These are phyloP conservation scores for Scopus umbretta DNA, from an alignment of 2,113 vertebrate species.

Conservation along the genomic window DNA sequence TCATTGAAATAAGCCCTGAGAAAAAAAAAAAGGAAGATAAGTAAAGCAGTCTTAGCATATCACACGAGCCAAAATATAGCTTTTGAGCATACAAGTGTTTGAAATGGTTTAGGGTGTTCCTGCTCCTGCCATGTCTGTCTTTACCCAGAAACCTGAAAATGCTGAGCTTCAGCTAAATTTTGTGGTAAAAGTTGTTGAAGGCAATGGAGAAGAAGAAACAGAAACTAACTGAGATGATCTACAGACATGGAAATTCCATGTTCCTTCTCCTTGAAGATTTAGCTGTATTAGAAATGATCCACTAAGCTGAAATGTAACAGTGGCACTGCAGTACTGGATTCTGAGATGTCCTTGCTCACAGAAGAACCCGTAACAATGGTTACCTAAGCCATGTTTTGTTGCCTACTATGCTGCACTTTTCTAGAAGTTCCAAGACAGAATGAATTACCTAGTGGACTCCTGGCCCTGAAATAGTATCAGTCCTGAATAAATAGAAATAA, in stretches of 20 bases:
- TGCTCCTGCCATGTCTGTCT: not conserved
- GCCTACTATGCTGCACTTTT: not conserved
- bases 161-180: not conserved
- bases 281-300: not conserved
- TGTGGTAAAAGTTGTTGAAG: not conserved
- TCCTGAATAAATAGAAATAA: not conserved
- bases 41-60: not conserved
- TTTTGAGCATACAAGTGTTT: not conserved
- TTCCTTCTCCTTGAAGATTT: not conserved
- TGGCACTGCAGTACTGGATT: not conserved
- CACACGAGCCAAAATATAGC: not conserved
- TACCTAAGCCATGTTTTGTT: not conserved
- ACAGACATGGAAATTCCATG: not conserved
- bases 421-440: not conserved
- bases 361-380: not conserved
- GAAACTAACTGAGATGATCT: not conserved
- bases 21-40: not conserved
- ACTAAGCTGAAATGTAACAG: not conserved
- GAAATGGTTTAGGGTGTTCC: not conserved
- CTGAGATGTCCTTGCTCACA: not conserved
- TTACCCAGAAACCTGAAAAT: not conserved
- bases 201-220: not conserved
- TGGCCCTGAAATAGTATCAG: not conserved
- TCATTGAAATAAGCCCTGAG: not conserved
- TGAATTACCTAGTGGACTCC: not conserved